These are phyloP conservation scores for Polydesmus complanatus DNA, from an alignment of 2,888 invertebrate species.

Conservation along the genomic window DNA sequence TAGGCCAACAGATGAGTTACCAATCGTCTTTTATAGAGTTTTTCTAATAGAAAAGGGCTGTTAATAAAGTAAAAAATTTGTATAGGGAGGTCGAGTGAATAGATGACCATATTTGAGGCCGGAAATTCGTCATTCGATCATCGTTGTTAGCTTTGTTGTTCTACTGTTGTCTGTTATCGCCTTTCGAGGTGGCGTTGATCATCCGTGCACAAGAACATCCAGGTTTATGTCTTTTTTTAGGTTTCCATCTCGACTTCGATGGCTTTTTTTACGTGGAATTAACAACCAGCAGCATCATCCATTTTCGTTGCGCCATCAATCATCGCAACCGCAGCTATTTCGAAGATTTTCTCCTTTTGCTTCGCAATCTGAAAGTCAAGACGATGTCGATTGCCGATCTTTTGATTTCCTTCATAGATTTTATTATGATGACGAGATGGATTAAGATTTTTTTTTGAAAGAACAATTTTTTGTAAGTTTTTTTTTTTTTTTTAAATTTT, in stretches of 20 bases:
- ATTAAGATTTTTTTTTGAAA: neutral
- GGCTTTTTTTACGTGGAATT: neutral
- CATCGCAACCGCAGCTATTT: no score
- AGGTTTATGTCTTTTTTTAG: neutral
- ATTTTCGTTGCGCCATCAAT: neutral
- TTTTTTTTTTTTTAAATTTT: no score
- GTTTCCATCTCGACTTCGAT: neutral
- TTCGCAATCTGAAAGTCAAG: neutral
- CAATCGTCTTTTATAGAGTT: no score
- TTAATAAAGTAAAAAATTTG: no score
- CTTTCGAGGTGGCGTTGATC: slow-evolving; percentile 11
- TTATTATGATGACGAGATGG: neutral
- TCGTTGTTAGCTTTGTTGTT: slow-evolving; percentile 13
- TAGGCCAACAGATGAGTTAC: no score
- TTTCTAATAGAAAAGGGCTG: no score
- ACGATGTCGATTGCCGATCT: no score
- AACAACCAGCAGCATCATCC: no score
- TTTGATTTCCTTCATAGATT: neutral
- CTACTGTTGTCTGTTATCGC: slow-evolving; percentile 12
- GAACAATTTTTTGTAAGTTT: no score
- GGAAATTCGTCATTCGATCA: slow-evolving; percentile 9
- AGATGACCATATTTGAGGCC: slow-evolving; percentile 10
- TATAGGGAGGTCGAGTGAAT: slow-evolving; percentile 11
- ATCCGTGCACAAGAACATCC: neutral
- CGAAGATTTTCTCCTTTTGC: neutral